Evolutionary conservation across 2,797 vertebrate genomes (phyloP).

Genomic region (Tadarida brasiliensis): DNA sequence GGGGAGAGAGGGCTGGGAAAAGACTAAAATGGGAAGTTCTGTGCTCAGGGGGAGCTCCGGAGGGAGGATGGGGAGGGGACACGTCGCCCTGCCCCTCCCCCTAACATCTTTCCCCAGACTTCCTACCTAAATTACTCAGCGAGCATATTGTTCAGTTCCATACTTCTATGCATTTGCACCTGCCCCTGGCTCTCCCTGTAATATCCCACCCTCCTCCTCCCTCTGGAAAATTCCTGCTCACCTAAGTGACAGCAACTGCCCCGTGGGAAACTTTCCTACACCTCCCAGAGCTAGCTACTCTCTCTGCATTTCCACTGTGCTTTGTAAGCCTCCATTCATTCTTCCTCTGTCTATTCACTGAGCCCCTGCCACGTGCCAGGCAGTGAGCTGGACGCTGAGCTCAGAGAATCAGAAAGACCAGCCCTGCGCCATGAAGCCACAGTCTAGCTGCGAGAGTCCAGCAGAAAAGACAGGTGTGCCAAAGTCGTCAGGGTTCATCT

Average conservation of each 20-base stretch:
- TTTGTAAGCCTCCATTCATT: not conserved
- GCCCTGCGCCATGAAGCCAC: not conserved
- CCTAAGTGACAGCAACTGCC: not conserved
- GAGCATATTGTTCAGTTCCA: not conserved
- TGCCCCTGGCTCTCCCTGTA: not conserved
- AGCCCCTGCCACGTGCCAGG: not conserved
- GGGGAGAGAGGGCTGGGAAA: too few species aligned
- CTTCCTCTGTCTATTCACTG: accelerated
- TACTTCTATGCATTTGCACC: not conserved
- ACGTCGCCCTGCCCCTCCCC: accelerated
- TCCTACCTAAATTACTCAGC: accelerated
- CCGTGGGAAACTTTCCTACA: accelerated
- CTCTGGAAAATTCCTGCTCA: not conserved
- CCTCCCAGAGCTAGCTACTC: not conserved
- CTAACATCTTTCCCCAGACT: not conserved
- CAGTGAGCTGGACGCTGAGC: not conserved
- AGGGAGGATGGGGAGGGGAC: not conserved
- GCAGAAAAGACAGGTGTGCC: accelerated
- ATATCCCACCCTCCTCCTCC: not conserved
- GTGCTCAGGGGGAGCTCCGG: accelerated
- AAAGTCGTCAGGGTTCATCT: not conserved
- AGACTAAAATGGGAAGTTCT: not conserved
- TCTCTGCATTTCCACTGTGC: accelerated
- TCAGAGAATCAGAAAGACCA: not conserved
- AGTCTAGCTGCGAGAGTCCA: not conserved